phyloP scores from a whole-genome alignment of 2,113 vertebrate species.

The Clarias gariepinus region DNA sequence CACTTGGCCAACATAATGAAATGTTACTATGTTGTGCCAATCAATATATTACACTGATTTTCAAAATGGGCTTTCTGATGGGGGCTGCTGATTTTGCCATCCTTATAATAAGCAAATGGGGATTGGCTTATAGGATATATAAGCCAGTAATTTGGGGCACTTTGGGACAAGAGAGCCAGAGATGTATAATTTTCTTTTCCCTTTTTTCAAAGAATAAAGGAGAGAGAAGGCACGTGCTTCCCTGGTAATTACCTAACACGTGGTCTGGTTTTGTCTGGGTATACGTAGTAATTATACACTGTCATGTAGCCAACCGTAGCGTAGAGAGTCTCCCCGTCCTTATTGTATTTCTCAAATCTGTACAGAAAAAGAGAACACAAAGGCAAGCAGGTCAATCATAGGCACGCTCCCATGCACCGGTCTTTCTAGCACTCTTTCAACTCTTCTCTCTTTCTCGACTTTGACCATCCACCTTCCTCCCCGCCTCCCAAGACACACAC shows the following conservation, averaged over 20 bases:
- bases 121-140: conserved; percentile 70
- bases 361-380: conserved; percentile 81
- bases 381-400: conserved; percentile 99
- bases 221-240: conserved; percentile 93
- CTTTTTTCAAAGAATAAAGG: conserved; percentile 71
- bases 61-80: conserved; percentile 65
- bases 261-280: conserved; percentile 99
- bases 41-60: conserved; percentile 69
- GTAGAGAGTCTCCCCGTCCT: conserved; percentile 98
- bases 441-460: conserved; percentile 24
- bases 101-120: conserved; percentile 67
- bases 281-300: conserved; percentile 99
- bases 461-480: not conserved
- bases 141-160: conserved; percentile 77
- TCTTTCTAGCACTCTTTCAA: conserved; percentile 52
- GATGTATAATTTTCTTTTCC: conserved; percentile 81
- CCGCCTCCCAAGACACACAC: conserved; percentile 65
- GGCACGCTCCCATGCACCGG: conserved; percentile 90
- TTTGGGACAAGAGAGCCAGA: conserved; percentile 72
- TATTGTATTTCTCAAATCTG: conserved; percentile 99
- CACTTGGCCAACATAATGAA: conserved; percentile 61
- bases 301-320: conserved; percentile 99
- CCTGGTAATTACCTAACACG: conserved; percentile 99
- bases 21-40: conserved; percentile 60
- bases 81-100: conserved; percentile 69